A percentile compares a stretch with the other conserved stretches of the same genome.
Conservation (phyloP, 2,888 invertebrate species). For the Nymphalis polychloros region DNA sequence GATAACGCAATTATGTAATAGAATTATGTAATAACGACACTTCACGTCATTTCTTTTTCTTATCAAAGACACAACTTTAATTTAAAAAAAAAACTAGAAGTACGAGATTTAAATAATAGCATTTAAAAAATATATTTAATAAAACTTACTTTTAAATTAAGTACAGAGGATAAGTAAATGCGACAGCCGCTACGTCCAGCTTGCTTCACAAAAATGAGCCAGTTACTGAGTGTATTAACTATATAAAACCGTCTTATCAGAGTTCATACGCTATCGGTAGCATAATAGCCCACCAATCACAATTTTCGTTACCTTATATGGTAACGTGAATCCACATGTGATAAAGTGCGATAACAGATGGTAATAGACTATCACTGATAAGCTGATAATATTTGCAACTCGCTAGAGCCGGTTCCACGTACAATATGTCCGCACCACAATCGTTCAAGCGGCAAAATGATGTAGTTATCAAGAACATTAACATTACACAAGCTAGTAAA, state of each 20-base stretch:
- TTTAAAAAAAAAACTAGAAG: conserved; percentile 14
- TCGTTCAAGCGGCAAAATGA: conserved; percentile 27
- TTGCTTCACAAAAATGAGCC: conserved; percentile 70
- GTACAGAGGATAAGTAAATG: conserved; percentile 58
- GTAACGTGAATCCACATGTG: conserved; percentile 76
- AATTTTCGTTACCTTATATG: conserved; percentile 89
- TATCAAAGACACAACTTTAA: not conserved
- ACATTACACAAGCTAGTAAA: conserved; percentile 3
- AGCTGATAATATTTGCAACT: conserved; percentile 31
- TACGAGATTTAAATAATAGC: conserved; percentile 13
- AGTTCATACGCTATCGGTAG: conserved; percentile 76
- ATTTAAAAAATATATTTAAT: conserved; percentile 18
- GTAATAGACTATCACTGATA: conserved; percentile 45
- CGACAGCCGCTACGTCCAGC: conserved; percentile 68
- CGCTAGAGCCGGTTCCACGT: conserved; percentile 18
- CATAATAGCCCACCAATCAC: conserved; percentile 84
- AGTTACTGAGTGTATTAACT: conserved; percentile 74
- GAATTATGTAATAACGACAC: conserved; percentile 26
- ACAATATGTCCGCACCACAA: conserved; percentile 29
- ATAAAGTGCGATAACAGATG: conserved; percentile 63
- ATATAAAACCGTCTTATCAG: conserved; percentile 81
- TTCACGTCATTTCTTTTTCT: conserved; percentile 17
- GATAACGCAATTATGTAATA: conserved; percentile 24
- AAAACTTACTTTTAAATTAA: conserved; percentile 68
- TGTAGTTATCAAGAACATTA: conserved; percentile 17